Percentiles rank a stretch among this genome's conserved stretches.
phyloP scores from a whole-genome alignment of 92 coral and sea anemone species.

The Virgularia gustaviana region DNA sequence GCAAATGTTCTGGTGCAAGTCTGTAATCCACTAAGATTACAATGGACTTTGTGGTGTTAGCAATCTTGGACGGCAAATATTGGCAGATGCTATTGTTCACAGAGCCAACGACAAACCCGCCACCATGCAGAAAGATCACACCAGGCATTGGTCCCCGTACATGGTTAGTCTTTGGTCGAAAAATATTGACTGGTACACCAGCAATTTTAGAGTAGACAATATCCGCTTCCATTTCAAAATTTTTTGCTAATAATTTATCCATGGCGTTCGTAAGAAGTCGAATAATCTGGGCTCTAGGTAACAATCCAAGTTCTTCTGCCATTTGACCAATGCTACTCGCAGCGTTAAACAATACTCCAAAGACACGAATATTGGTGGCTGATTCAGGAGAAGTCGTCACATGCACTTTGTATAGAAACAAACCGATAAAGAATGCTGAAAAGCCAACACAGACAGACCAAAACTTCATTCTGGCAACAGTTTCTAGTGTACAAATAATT shows the following conservation, averaged over 20 bases:
- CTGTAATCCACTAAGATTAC: constrained; percentile 60
- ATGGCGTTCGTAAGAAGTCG: not conserved
- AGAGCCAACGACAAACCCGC: constrained; percentile 35
- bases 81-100: not conserved
- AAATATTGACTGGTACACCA: constrained; percentile 49
- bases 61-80: not conserved
- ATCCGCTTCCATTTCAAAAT: not conserved
- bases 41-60: constrained; percentile 10
- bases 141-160: constrained; percentile 12
- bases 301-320: constrained; percentile 10
- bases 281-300: not conserved
- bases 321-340: not conserved
- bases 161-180: constrained; percentile 1
- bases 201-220: constrained; percentile 33
- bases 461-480: too few relatives aligned
- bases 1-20: constrained; percentile 76
- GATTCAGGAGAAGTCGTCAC: constrained; percentile 11
- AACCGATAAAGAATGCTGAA: not conserved
- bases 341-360: not conserved
- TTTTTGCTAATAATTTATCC: too few relatives aligned
- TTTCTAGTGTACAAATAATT: too few relatives aligned
- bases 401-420: constrained; percentile 12
- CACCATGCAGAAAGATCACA: constrained; percentile 49
- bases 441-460: too few relatives aligned
- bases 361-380: not conserved